Base-by-base conservation (phyloP, 35 echinoderm and acorn worm species). In the Antedon bifida region DNA sequence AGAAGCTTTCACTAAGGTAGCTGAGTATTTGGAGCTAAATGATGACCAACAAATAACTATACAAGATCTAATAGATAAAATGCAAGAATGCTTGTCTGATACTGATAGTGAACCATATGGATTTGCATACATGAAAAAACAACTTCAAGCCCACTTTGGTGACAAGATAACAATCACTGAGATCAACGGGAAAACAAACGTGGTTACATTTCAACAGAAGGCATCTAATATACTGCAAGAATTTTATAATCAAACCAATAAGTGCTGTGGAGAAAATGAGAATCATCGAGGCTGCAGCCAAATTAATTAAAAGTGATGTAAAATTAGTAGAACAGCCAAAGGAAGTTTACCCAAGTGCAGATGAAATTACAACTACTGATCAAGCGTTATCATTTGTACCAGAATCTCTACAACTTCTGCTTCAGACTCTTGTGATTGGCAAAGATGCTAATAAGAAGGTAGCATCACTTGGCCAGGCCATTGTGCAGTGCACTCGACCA, bases 11-110 rank as follows among this genome's bases (percentile, higher is more conserved):
- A 11, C 36, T 8, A 31, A 80, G 36, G 78, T 80, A 26, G 2
- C 78, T 26, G 36, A 11, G 36, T 80, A 80, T 26, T n/a, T 34
- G 26, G 84, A 85, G 35, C 35, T 5, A 79, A 79, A 85, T 79
- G 84, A 85, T 79, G 84, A 85, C 8, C 74, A 85, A 39, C 75
- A 85, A 36, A 85, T 36, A 12, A 79, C 84, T 28, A 85, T 85
- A 12, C 4, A 32, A 29, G 75, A 85, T 85, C 35, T 85, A 9
- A 82, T 81, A 16, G 19, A 79, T 8, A 34, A 85, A 34, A 85
- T 85, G 84, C n/a, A 34, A n/a, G 75, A 19, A 26, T 16, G 7
- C 51, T 34, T 85, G 12, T 17, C 4, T 17, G 75, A 44, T 79
- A 14, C 84, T 14, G 75, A 85, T 30, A 81, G 14, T 33, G 75